Percentiles rank a stretch among this genome's conserved stretches.
Conservation (phyloP, 2,888 invertebrate species). For the Xylota segnis region DNA sequence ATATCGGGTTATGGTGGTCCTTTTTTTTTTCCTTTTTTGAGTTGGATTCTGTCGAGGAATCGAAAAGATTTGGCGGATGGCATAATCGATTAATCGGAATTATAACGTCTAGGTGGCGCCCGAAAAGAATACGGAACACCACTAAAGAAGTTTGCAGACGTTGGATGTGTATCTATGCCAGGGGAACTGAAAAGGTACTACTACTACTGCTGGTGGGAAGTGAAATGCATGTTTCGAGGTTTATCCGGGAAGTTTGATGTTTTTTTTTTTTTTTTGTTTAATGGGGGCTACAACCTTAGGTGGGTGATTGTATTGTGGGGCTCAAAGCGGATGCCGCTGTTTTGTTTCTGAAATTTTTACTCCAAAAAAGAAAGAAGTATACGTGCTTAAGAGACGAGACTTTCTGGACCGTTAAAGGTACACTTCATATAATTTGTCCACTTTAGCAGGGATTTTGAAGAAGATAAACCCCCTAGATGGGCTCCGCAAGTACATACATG, state of each 20-base stretch:
- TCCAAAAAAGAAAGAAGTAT: no score
- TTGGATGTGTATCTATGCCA: constrained; percentile 5
- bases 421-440: no score
- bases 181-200: constrained; percentile 50
- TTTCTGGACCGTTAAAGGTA: no score
- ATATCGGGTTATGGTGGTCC: constrained; percentile 32
- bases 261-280: no score
- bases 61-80: constrained; percentile 85
- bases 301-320: no score
- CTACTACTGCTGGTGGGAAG: not conserved
- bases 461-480: no score
- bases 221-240: not conserved
- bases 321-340: not conserved
- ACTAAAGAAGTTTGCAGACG: constrained; percentile 59
- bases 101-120: constrained; percentile 92
- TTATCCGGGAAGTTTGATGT: not conserved
- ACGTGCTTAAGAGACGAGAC: no score
- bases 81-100: constrained; percentile 93
- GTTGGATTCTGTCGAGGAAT: constrained; percentile 79
- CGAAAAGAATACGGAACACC: constrained; percentile 60
- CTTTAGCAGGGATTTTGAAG: no score
- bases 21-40: constrained; percentile 18
- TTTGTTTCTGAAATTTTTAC: not conserved
- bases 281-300: not conserved
- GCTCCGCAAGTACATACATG: no score